A percentile compares a stretch with the other conserved stretches of the same genome.
Conservation (phyloP, 2,888 invertebrate species). For the Ligdia adustata region DNA sequence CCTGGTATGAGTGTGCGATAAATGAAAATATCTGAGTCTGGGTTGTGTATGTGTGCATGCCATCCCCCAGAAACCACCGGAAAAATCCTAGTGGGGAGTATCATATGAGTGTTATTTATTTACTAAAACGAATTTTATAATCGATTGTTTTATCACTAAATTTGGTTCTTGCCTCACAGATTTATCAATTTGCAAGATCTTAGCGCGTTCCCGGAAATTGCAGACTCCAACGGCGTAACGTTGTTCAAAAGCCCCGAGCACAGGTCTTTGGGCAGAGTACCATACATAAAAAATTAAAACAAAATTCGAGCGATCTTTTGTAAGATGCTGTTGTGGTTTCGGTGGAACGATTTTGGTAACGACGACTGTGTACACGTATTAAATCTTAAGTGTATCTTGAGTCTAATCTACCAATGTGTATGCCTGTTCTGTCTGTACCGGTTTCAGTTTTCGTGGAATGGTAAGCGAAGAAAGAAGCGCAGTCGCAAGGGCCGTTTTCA, state of each 20-base stretch:
- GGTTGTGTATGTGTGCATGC: too few species aligned
- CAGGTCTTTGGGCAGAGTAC: slow-evolving; percentile 69
- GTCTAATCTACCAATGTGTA: slow-evolving; percentile 27
- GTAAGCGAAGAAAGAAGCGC: slow-evolving; percentile 3
- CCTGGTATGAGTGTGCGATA: too few species aligned
- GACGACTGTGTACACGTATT: slow-evolving; percentile 34
- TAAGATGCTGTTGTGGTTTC: slow-evolving; percentile 55
- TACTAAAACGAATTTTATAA: too few species aligned
- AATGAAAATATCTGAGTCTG: too few species aligned
- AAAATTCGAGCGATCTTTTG: slow-evolving; percentile 63
- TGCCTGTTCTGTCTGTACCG: slow-evolving; percentile 1
- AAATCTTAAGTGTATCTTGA: slow-evolving; percentile 37
- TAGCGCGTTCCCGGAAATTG: not conserved
- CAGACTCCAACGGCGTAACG: not conserved
- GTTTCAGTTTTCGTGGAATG: slow-evolving; percentile 17
- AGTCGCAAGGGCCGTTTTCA: slow-evolving; percentile 7
- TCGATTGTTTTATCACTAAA: too few species aligned
- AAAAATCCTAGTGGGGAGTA: too few species aligned
- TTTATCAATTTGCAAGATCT: slow-evolving; percentile 1
- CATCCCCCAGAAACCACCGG: too few species aligned
- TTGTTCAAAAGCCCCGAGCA: slow-evolving; percentile 2
- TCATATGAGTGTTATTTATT: too few species aligned
- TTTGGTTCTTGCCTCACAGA: too few species aligned
- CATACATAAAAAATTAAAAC: slow-evolving; percentile 53
- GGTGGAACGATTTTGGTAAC: slow-evolving; percentile 42